These are phyloP conservation scores for Chalcosyrphus nemorum DNA, from an alignment of 2,888 invertebrate genomes.

Conservation along the genomic window DNA sequence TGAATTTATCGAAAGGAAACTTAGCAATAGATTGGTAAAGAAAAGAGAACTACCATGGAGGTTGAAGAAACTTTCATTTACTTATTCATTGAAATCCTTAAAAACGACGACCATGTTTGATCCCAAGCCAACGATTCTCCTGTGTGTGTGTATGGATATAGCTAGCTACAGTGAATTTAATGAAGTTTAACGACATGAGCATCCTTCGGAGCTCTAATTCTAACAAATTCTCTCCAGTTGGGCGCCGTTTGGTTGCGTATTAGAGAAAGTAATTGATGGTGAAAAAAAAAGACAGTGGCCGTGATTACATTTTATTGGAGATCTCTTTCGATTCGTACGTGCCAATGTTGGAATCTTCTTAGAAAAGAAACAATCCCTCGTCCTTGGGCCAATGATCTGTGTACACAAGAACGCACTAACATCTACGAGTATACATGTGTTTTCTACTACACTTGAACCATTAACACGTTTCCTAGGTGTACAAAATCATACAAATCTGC, in stretches of 20 bases:
- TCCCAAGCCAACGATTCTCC: too few relatives aligned
- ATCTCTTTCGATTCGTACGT: conserved; percentile 49
- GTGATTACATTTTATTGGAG: conserved; percentile 45
- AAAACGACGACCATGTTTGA: conserved; percentile 7
- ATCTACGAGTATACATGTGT: neutral
- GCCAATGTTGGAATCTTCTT: conserved; percentile 40
- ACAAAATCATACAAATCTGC: conserved; percentile 41
- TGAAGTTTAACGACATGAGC: conserved; percentile 46
- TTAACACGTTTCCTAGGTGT: conserved; percentile 47
- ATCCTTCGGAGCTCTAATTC: conserved; percentile 2
- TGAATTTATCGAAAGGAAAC: conserved; percentile 37
- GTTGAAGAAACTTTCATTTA: conserved; percentile 24
- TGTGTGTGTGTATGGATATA: too few relatives aligned
- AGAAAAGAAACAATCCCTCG: neutral
- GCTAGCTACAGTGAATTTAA: too few relatives aligned
- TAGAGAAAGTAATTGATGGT: conserved; percentile 22
- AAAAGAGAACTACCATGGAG: neutral
- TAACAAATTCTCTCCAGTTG: neutral
- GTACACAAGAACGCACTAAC: neutral
- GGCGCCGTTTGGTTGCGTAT: neutral
- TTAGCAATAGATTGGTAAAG: neutral
- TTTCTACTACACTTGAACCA: conserved; percentile 11
- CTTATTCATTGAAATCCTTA: conserved; percentile 53
- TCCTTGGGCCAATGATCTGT: neutral
- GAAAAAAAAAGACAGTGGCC: conserved; percentile 21